Percentiles rank a stretch among this genome's conserved stretches.
Evolutionary conservation across 2,888 invertebrate genomes (phyloP).

Genomic region (Piscicola geometra): DNA sequence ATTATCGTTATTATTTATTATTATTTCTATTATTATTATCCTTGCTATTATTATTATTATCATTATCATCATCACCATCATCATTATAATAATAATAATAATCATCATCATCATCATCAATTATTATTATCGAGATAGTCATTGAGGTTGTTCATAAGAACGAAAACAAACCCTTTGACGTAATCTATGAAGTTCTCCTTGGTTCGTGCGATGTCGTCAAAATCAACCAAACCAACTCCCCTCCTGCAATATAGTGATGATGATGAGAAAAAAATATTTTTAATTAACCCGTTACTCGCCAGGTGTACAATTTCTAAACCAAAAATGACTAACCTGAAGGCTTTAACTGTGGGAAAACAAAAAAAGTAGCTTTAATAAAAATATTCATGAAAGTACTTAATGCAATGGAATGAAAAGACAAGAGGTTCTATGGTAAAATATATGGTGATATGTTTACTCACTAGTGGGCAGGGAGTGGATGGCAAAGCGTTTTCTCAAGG

Average conservation of each 20-base stretch:
- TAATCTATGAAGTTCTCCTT: constrained; percentile 73
- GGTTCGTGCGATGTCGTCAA: constrained; percentile 67
- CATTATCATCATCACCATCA: not conserved
- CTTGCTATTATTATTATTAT: not conserved
- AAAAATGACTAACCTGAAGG: constrained; percentile 53
- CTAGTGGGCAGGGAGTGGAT: constrained; percentile 68
- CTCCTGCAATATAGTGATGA: constrained; percentile 61
- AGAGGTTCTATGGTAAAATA: too few species aligned
- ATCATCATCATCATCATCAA: not conserved
- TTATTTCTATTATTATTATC: too few species aligned
- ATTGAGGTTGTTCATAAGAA: too few species aligned
- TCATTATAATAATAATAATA: not conserved
- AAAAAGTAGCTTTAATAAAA: constrained; percentile 19
- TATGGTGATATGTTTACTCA: too few species aligned
- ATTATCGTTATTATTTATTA: too few species aligned
- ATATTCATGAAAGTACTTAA: not conserved
- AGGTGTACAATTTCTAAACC: constrained; percentile 20
- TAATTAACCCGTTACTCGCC: not conserved
- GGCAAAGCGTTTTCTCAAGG: constrained; percentile 61
- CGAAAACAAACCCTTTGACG: constrained; percentile 60
- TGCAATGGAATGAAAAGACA: too few species aligned
- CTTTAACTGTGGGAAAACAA: constrained; percentile 51
- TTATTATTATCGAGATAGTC: too few species aligned
- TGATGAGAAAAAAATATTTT: too few species aligned
- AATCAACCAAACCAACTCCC: constrained; percentile 73